These are phyloP conservation scores for Leucoraja ocellata DNA, from an alignment of 2,797 vertebrate genomes.

Conservation along the genomic window DNA sequence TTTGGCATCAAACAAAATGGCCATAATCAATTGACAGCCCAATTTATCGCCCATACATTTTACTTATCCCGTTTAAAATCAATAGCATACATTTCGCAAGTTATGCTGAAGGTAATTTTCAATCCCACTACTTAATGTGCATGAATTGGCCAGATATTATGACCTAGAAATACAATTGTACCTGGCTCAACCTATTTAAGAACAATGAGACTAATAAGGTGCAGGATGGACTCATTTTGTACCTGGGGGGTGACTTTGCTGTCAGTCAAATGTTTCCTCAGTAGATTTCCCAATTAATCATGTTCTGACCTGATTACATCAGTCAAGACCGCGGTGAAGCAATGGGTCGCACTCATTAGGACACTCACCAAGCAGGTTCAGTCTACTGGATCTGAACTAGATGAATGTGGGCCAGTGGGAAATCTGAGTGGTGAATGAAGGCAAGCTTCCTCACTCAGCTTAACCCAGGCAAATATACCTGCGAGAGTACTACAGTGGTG, in stretches of 20 bases:
- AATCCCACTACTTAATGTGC: no score
- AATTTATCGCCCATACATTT: not conserved
- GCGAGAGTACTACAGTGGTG: not conserved
- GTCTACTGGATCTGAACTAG: no score
- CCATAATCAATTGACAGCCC: not conserved
- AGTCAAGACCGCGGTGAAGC: no score
- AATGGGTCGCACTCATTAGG: no score
- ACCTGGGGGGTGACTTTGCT: not conserved
- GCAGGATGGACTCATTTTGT: not conserved
- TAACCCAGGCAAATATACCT: not conserved
- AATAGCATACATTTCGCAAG: not conserved
- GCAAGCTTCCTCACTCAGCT: no score
- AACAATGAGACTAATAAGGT: not conserved
- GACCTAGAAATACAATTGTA: not conserved
- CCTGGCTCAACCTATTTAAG: not conserved
- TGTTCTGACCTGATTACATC: no score
- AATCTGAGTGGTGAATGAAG: no score
- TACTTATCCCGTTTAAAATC: not conserved
- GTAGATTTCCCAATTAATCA: no score
- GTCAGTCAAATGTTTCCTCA: no score
- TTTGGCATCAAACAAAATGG: not conserved
- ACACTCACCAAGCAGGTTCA: no score
- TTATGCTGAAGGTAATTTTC: not conserved
- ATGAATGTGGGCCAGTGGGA: no score
- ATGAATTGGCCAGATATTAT: not conserved